phyloP scores from a whole-genome alignment of 1,140 invertebrate genomes.

The Euglossa dilemma region DNA sequence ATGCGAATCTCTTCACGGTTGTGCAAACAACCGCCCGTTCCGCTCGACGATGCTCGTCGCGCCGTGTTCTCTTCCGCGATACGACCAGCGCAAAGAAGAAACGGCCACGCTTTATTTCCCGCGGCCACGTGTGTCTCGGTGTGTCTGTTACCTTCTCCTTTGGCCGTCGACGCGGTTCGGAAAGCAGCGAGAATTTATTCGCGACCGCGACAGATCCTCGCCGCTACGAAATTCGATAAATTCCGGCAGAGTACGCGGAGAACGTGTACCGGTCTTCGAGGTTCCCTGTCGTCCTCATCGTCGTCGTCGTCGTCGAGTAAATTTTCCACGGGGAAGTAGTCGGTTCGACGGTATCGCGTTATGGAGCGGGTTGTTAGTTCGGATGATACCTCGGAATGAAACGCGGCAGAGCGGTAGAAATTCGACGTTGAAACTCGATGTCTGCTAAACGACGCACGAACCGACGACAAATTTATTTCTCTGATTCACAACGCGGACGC shows the following conservation, averaged over 20 bases:
- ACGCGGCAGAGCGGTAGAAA: neutral
- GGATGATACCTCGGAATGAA: neutral
- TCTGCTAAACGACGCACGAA: neutral
- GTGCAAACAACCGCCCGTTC: neutral
- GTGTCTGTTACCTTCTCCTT: neutral
- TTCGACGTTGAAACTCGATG: neutral
- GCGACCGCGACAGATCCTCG: neutral
- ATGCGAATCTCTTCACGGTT: slow-evolving; percentile 3
- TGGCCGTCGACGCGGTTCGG: neutral
- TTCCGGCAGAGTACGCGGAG: too few species aligned
- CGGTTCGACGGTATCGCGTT: too few species aligned
- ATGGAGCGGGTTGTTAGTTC: neutral
- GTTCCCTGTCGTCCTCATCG: too few species aligned
- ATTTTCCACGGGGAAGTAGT: too few species aligned
- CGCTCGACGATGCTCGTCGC: slow-evolving; percentile 7
- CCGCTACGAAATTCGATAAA: neutral
- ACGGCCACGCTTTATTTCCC: slow-evolving; percentile 8
- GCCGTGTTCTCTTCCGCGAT: neutral
- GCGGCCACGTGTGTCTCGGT: neutral
- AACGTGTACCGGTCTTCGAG: neutral
- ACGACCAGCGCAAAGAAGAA: neutral
- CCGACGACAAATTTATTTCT: neutral
- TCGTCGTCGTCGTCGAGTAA: too few species aligned
- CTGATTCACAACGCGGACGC: slow-evolving; percentile 21
- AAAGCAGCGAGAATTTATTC: slow-evolving; percentile 10